Percentiles rank a stretch among this genome's conserved stretches.
Evolutionary conservation across 1,140 invertebrate genomes (phyloP).

Genomic region (Ceratina calcarata): DNA sequence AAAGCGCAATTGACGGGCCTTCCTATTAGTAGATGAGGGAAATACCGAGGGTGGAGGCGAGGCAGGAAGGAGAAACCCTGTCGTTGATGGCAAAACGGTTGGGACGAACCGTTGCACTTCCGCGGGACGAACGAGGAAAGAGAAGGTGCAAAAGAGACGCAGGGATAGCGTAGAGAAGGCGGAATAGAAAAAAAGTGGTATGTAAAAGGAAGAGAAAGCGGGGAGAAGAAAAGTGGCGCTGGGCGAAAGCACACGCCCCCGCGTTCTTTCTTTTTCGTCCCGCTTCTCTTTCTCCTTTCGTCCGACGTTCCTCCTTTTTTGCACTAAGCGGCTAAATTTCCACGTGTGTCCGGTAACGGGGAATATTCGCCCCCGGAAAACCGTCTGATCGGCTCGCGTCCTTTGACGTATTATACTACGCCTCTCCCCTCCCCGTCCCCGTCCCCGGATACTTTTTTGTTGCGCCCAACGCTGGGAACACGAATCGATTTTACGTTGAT

Average conservation of each 20-base stretch:
- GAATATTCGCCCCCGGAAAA: constrained; percentile 52
- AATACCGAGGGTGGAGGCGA: constrained; percentile 43
- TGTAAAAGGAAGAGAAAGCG: not conserved
- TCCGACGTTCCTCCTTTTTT: constrained; percentile 25
- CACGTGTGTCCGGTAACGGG: constrained; percentile 16
- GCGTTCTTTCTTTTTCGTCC: not conserved
- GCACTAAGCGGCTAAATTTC: constrained; percentile 61
- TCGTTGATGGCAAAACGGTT: not conserved
- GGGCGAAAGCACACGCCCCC: constrained; percentile 36
- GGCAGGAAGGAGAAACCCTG: not conserved
- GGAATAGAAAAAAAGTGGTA: not conserved
- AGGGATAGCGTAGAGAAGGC: not conserved
- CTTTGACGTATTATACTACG: constrained; percentile 46
- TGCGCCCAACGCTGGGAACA: constrained; percentile 37
- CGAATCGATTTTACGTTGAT: constrained; percentile 49
- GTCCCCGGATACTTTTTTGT: constrained; percentile 1
- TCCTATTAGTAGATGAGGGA: constrained; percentile 61
- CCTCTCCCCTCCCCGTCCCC: not conserved
- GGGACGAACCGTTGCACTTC: not conserved
- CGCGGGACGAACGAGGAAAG: not conserved
- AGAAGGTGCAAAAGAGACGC: not conserved
- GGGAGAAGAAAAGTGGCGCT: constrained; percentile 18
- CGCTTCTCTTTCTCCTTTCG: not conserved
- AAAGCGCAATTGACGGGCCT: constrained; percentile 67
- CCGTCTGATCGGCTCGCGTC: constrained; percentile 51